A percentile compares a stretch with the other conserved stretches of the same genome.
Conservation (phyloP, 2,888 invertebrate genomes). For the Lypha dubia region DNA sequence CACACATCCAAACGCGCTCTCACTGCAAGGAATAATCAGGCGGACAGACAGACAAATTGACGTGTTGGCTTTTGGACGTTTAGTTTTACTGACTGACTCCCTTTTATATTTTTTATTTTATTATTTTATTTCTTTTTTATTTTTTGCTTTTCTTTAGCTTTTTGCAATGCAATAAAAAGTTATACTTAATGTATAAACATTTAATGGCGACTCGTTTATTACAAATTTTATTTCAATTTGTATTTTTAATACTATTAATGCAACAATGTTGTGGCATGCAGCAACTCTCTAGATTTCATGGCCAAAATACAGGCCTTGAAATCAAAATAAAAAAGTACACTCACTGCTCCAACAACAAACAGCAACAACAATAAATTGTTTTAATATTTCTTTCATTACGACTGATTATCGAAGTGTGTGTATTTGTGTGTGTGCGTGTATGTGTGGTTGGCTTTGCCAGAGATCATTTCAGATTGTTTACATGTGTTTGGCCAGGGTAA, state of each 20-base stretch:
- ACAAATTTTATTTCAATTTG: conserved; percentile 82
- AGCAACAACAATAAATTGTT: conserved; percentile 49
- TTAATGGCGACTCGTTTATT: conserved; percentile 83
- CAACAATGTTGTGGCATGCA: conserved; percentile 69
- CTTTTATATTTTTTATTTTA: neutral
- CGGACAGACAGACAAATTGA: neutral
- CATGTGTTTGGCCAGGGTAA: neutral
- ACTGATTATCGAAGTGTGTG: neutral
- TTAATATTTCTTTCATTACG: conserved; percentile 52
- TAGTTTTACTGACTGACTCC: neutral
- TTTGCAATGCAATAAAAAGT: conserved; percentile 73
- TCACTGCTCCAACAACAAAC: conserved; percentile 44
- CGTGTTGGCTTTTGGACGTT: neutral
- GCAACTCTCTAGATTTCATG: conserved; percentile 54
- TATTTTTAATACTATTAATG: conserved; percentile 73
- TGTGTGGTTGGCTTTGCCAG: neutral
- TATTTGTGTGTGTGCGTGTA: neutral
- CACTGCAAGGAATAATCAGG: too few species aligned
- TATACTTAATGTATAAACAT: conserved; percentile 83
- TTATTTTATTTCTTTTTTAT: neutral
- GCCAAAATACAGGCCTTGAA: conserved; percentile 58
- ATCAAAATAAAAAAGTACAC: neutral
- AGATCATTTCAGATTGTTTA: neutral
- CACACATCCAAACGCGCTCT: neutral
- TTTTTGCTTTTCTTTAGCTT: conserved; percentile 38